Evolutionary conservation across 2,113 vertebrate genomes (phyloP).

Genomic region (Callipepla squamata): DNA sequence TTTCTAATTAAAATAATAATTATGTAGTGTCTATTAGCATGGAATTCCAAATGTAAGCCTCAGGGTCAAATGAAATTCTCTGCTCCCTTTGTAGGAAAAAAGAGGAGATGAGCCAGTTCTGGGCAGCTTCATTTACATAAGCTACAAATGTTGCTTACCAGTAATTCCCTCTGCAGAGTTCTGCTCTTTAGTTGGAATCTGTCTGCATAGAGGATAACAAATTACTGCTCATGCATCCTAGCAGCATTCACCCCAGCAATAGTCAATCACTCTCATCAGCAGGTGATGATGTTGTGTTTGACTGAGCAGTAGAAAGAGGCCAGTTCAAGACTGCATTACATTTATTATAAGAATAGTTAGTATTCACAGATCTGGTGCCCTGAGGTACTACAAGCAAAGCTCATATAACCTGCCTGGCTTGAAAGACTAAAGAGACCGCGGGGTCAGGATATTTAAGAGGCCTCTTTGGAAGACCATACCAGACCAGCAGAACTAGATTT

Average conservation of each 20-base stretch:
- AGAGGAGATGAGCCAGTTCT: neutral
- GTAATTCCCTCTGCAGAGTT: neutral
- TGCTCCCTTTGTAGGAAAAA: neutral
- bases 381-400: neutral
- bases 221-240: neutral
- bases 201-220: neutral
- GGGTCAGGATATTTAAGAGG: neutral
- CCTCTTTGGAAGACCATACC: neutral
- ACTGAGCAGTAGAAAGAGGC: neutral
- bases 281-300: neutral
- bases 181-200: neutral
- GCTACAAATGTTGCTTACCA: constrained; percentile 20
- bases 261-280: neutral
- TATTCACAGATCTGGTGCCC: neutral
- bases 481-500: neutral
- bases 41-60: constrained; percentile 57
- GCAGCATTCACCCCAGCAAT: neutral
- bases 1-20: constrained; percentile 67
- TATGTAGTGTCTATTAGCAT: constrained; percentile 21
- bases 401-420: neutral
- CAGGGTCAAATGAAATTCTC: constrained; percentile 33
- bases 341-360: neutral
- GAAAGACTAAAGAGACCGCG: neutral
- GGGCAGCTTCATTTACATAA: constrained; percentile 32
- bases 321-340: neutral